Base-by-base conservation (phyloP, 2,888 invertebrate species). In the Lepeophtheirus nordmannii region DNA sequence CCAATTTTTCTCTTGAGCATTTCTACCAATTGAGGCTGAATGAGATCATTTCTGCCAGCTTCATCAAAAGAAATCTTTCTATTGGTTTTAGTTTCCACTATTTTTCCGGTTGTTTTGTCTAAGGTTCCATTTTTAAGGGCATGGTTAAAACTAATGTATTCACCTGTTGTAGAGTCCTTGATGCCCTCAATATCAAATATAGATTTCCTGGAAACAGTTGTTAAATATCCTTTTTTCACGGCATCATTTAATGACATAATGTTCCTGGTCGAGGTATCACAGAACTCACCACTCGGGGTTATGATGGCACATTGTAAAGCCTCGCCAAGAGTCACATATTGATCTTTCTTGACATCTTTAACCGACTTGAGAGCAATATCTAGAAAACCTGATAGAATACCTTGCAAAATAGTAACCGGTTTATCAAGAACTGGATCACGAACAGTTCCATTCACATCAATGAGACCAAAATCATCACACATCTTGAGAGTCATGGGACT, bases 401-500 rank as follows among this genome's bases (percentile, higher is more conserved):
- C 89, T 76, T 93, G 88, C 69, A 88, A 78, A 69, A 96, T 83
- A 68, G 85, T 85, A 56, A 90, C 77, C 72, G 84, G 84, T 7
- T 82, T 79, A 71, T 84, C 83, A 72, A 87, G 86, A 68, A 86
- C 82, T 0, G 89, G 87, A 72, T 93, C 91, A 64, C 83, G 80
- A 70, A 94, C 85, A 74, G 82, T 83, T 69, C 85, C 85, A n/a
- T 78, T 76, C 63, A 83, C 82, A 71, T 88, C 88, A 73, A 92
- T 81, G 70, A 89, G 79, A 74, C 85, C 85, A 72, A 83, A 81
- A 75, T 89, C 89, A 69, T 86, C 82, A 67, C 78, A 76, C 73
- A 93, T 93, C 77, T 91, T 89, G 40, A 97, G 79, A n/a, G 92
- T 90, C 80, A 90, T 82, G 0, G 94, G 92, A 77, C 89, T 90